phyloP scores from a whole-genome alignment of 2,888 invertebrate genomes.

The Drosophila phalerata region DNA sequence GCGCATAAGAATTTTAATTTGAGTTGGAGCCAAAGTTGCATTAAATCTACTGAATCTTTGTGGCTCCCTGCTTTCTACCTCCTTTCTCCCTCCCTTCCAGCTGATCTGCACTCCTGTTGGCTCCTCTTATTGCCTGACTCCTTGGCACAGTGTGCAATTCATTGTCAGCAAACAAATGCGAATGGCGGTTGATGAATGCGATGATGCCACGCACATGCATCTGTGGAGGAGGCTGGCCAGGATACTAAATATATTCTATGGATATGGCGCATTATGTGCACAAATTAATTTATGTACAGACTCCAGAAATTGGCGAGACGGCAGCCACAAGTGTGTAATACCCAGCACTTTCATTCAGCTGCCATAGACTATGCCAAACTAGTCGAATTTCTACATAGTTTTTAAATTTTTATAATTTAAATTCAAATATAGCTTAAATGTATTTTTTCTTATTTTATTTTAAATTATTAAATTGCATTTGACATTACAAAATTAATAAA shows the following conservation, averaged over 20 bases:
- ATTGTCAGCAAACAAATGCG: slow-evolving; percentile 83
- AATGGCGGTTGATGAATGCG: slow-evolving; percentile 82
- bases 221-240: slow-evolving; percentile 49
- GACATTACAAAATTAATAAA: too few relatives aligned
- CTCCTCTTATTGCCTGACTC: background rate
- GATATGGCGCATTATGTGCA: slow-evolving; percentile 75
- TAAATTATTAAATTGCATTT: too few relatives aligned
- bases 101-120: background rate
- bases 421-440: too few relatives aligned
- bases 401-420: too few relatives aligned
- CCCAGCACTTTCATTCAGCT: slow-evolving; percentile 6
- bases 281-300: slow-evolving; percentile 80
- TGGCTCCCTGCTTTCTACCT: background rate
- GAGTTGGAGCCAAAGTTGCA: slow-evolving; percentile 31
- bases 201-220: slow-evolving; percentile 78
- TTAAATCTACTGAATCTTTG: background rate
- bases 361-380: background rate
- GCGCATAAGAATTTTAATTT: slow-evolving; percentile 79
- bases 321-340: slow-evolving; percentile 13
- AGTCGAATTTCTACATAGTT: background rate
- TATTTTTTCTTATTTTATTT: too few relatives aligned
- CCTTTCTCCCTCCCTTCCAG: background rate
- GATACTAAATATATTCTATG: slow-evolving; percentile 59
- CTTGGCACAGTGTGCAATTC: slow-evolving; percentile 67
- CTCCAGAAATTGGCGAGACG: slow-evolving; percentile 27